Evolutionary conservation across 2,888 invertebrate genomes (phyloP).

Genomic region (Patella depressa): DNA sequence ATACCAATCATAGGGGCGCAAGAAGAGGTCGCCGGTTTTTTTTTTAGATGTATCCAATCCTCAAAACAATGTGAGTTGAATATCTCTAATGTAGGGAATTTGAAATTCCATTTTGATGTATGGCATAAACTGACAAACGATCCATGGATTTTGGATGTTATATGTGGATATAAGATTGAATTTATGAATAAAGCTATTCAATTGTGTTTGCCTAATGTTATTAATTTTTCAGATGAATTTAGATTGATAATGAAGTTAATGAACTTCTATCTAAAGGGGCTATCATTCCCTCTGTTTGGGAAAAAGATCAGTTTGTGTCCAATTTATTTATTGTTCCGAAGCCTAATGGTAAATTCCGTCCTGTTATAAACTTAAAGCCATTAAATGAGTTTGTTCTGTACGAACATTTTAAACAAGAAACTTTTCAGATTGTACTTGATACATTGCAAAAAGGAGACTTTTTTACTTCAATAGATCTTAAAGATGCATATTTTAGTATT

Average conservation of each 20-base stretch:
- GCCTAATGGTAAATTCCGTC: neutral
- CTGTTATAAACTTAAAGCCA: neutral
- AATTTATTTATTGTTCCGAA: conserved; percentile 5
- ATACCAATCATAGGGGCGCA: neutral
- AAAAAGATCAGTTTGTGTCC: neutral
- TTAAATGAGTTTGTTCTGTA: neutral
- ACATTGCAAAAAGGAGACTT: neutral
- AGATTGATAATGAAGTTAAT: neutral
- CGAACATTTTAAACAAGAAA: conserved; percentile 1
- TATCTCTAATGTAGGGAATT: neutral
- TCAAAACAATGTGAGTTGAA: neutral
- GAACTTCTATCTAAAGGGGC: neutral
- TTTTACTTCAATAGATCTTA: neutral
- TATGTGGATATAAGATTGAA: neutral
- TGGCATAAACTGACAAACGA: neutral
- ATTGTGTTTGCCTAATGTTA: neutral
- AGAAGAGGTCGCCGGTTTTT: neutral
- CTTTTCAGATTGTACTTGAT: neutral
- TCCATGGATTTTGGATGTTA: conserved; percentile 3
- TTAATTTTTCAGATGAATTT: neutral
- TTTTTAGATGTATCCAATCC: neutral
- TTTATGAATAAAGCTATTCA: neutral
- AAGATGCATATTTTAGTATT: conserved; percentile 1
- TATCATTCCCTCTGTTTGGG: neutral
- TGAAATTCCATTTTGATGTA: neutral